Conservation (phyloP, 2,797 vertebrate species). For the Zonotrichia albicollis region DNA sequence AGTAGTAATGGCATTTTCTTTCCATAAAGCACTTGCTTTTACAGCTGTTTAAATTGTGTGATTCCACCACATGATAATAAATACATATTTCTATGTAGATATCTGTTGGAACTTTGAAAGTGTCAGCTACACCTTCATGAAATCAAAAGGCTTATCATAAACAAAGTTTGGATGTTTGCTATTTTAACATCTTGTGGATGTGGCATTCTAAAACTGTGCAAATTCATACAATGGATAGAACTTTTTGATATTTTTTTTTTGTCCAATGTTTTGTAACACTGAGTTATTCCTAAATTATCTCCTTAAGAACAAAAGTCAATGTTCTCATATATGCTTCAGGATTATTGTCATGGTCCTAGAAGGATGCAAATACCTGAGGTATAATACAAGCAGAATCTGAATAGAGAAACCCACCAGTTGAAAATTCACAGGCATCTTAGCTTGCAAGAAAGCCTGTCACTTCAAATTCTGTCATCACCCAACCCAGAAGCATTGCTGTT, state of each 20-base stretch:
- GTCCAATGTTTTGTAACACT: not conserved
- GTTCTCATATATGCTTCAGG: not conserved
- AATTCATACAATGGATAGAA: constrained; percentile 5
- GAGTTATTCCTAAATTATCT: not conserved
- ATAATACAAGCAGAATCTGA: not conserved
- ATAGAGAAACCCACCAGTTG: not conserved
- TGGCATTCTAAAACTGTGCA: not conserved
- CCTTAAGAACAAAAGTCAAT: not conserved
- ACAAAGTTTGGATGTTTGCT: not conserved
- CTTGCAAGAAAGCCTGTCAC: not conserved
- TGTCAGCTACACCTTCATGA: not conserved
- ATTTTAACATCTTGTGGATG: not conserved
- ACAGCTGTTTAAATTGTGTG: not conserved
- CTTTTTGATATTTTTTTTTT: not conserved
- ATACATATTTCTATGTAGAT: not conserved
- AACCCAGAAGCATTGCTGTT: not conserved
- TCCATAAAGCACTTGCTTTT: not conserved
- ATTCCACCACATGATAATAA: not conserved
- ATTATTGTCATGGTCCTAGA: not conserved
- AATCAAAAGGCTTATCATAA: not conserved
- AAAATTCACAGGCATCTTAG: not conserved
- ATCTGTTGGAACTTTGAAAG: not conserved
- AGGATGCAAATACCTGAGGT: not conserved
- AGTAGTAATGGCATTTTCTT: not conserved
- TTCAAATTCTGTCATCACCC: not conserved